Base-by-base conservation (phyloP, 2,113 vertebrate species). In the Petroica traversi region DNA sequence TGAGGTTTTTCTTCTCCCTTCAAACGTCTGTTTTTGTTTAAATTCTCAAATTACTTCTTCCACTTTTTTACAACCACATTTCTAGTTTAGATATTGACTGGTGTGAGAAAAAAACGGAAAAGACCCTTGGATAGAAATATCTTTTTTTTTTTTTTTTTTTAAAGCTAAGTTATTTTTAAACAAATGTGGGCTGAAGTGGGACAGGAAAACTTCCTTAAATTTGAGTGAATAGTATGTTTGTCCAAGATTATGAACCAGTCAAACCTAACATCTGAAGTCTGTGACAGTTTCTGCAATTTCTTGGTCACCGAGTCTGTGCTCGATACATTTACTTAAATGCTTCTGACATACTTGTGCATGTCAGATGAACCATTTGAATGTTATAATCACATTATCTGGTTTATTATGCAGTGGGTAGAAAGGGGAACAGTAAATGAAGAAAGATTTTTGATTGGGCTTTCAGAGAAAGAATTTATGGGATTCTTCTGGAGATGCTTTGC, bases 91-190 rank as follows among this genome's bases (percentile, higher is more conserved):
- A 29, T 68, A 55, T 19, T 69, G 31, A 66, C 24, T 77, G 25
- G 19, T 73, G 55, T 67, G 72, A 74, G 75, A 83, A 49, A 88
- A 82, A 80, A 85, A 6, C 23, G 69, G 58, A 52, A 69, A 88
- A 68, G 29, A 46, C 43, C 6, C 38, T 85, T 58, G 45, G 23
- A 41, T 76, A 57, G 6, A 82, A 88, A 40, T 11, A 40, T 40
- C 10, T 40, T 40, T 40, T 40, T 40, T 40, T 40, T 40, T 40
- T 40, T 40, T 40, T 40, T 81, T 67, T 69, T 66, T 36, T 75
- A 66, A 55, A 86, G 52, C 11, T 67, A 57, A 75, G 45, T 5
- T 78, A 6, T 89, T 95, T 92, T 93, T 85, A 49, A 88, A 33
- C 3, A 11, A 73, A 29, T 57, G 33, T 64, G 18, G 66, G 57